Conservation (phyloP, 2,888 invertebrate genomes). For the Pseudoips prasinana region DNA sequence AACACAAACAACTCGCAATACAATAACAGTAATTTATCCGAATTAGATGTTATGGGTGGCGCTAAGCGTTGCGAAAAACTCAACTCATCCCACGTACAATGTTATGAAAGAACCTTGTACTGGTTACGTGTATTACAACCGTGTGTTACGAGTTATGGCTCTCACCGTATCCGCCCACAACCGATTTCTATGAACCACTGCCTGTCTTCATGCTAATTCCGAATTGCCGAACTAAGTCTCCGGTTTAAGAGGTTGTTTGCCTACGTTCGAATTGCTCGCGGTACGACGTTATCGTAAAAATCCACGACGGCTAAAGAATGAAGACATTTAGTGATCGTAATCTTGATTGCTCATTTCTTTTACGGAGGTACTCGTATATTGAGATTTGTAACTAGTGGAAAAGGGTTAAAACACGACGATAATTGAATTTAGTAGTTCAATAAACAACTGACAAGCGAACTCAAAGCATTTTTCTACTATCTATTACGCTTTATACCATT, state of each 20-base stretch:
- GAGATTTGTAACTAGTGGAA: too few species aligned
- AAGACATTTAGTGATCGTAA: conserved; percentile 32
- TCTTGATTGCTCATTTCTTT: conserved; percentile 5
- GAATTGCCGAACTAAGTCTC: conserved; percentile 46
- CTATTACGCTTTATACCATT: too few species aligned
- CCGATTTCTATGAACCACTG: conserved; percentile 39
- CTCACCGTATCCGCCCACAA: conserved; percentile 58
- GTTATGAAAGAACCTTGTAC: conserved; percentile 54
- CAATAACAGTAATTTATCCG: conserved; percentile 1
- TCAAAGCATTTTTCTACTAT: too few species aligned
- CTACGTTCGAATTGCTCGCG: conserved; percentile 35
- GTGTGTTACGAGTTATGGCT: conserved; percentile 24
- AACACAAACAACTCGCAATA: too few species aligned
- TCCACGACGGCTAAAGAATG: conserved; percentile 35
- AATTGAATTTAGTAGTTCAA: too few species aligned
- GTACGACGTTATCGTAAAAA: conserved; percentile 35
- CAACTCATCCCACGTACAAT: conserved; percentile 46
- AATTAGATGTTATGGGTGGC: conserved; percentile 21
- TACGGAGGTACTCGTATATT: too few species aligned
- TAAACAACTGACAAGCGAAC: too few species aligned
- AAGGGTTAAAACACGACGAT: too few species aligned
- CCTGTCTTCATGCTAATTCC: conserved; percentile 56
- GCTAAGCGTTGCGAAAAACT: conserved; percentile 33
- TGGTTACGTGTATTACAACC: conserved; percentile 36
- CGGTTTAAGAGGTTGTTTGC: conserved; percentile 46